A percentile compares a stretch with the other conserved stretches of the same genome.
These are phyloP conservation scores for Fistularia commersonii DNA, from an alignment of 2,797 vertebrate species.

Conservation along the genomic window DNA sequence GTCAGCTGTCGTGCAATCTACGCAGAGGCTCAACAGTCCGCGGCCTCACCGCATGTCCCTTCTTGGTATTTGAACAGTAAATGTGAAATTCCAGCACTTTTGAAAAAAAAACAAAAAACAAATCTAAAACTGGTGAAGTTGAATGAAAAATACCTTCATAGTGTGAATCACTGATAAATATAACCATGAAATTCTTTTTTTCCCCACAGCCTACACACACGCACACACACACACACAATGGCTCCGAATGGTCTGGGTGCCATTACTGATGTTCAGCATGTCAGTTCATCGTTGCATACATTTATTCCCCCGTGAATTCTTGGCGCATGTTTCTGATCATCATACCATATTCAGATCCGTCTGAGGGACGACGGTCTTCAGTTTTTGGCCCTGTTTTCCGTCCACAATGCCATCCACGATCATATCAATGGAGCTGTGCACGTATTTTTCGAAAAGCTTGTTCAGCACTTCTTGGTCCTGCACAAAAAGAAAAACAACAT, in stretches of 20 bases:
- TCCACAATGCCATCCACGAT: conserved; percentile 87
- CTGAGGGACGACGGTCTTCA: conserved; percentile 90
- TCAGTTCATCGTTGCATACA: neutral
- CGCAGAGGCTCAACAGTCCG: too few relatives aligned
- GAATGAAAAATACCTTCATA: too few relatives aligned
- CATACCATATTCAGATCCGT: conserved; percentile 96
- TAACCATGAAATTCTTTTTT: too few relatives aligned
- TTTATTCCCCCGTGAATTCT: neutral
- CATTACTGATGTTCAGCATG: neutral
- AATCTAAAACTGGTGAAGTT: too few relatives aligned
- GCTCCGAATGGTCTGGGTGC: neutral
- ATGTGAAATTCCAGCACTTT: too few relatives aligned
- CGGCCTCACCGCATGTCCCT: too few relatives aligned
- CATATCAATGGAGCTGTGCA: conserved; percentile 83
- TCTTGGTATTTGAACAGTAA: too few relatives aligned
- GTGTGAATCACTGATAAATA: too few relatives aligned
- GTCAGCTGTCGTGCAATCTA: too few relatives aligned
- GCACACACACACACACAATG: conserved; percentile 3
- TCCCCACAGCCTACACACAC: neutral
- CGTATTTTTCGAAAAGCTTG: conserved; percentile 89
- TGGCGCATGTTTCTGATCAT: conserved; percentile 6
- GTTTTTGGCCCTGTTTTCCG: conserved; percentile 80
- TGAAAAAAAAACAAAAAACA: too few relatives aligned
- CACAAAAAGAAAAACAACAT: conserved; percentile 12
- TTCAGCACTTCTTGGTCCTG: conserved; percentile 76